Conservation (phyloP, 2,113 vertebrate species). For the Anoura caudifer region DNA sequence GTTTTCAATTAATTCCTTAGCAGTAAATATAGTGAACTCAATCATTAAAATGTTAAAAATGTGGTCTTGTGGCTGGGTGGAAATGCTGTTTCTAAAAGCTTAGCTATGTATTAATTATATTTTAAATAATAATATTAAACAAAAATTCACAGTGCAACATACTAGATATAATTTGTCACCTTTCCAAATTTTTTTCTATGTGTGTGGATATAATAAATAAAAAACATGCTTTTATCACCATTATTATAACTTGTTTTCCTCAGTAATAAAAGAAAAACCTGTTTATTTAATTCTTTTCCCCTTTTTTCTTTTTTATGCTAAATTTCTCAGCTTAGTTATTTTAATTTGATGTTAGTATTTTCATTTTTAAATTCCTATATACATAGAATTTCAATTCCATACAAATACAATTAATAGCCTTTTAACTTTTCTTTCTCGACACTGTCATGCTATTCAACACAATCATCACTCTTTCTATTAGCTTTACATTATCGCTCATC, state of each 20-base stretch:
- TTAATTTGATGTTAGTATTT: neutral
- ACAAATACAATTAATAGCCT: neutral
- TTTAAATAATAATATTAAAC: neutral
- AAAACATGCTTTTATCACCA: neutral
- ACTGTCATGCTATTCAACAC: neutral
- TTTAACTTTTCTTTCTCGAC: neutral
- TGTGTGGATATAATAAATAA: neutral
- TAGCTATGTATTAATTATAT: neutral
- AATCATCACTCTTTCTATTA: neutral
- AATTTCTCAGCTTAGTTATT: neutral
- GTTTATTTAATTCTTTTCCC: neutral
- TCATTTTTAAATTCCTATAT: neutral
- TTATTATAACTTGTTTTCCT: neutral
- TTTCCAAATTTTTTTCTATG: neutral
- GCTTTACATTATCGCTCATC: neutral
- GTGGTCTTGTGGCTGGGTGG: neutral
- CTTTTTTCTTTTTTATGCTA: neutral
- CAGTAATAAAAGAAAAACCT: neutral
- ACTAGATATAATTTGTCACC: neutral
- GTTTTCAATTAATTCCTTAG: neutral
- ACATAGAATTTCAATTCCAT: neutral
- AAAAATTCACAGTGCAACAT: neutral
- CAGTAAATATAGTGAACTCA: neutral
- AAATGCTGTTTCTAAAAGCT: neutral
- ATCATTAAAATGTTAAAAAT: neutral